Base-by-base conservation (phyloP, 1,140 invertebrate genomes). In the Tribolium castaneum region DNA sequence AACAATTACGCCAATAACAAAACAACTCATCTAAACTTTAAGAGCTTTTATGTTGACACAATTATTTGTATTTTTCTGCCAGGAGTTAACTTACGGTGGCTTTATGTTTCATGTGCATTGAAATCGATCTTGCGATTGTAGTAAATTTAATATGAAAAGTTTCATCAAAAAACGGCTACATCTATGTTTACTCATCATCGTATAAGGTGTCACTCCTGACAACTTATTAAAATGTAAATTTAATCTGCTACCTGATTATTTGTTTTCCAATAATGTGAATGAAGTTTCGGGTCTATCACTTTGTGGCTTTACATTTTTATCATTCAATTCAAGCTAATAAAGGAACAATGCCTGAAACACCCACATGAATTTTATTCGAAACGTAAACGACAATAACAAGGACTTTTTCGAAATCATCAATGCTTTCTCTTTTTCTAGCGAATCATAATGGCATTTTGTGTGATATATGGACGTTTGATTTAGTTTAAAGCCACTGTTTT, bases 171-270 rank as follows among this genome's bases (percentile, higher is more conserved):
- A 45, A 45, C n/a, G 39, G 39, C 9, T 10, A 45, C 5, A 45
- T 45, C 39, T 3, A 10, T 45, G 39, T 45, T 45, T 45, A 45
- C 39, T 9, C 39, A 45, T 45, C 39, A 45, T 10, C 39, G 39
- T 45, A 45, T 45, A 10, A 45, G 39, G 39, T 45, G 39, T 45
- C 7, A 45, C 39, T 45, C n/a, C 5, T 45, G 39, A 25, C 54
- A 59, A 6, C 16, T 59, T 59, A 59, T 59, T 59, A 59, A 59
- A 59, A 59, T 59, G 54, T 59, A 59, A 59, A 59, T 59, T 59
- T 59, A 30, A 59, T 12, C 54, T 25, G 54, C 54, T 19, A 59
- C 54, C 19, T 59, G 14, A 19, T 59, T 59, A 30, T 59, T 59
- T 59, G 19, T 59, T 59, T 59, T 59, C 54, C 22, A 22, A 59